Base-by-base conservation (phyloP, 2,113 vertebrate genomes). In the Ascaphus truei region DNA sequence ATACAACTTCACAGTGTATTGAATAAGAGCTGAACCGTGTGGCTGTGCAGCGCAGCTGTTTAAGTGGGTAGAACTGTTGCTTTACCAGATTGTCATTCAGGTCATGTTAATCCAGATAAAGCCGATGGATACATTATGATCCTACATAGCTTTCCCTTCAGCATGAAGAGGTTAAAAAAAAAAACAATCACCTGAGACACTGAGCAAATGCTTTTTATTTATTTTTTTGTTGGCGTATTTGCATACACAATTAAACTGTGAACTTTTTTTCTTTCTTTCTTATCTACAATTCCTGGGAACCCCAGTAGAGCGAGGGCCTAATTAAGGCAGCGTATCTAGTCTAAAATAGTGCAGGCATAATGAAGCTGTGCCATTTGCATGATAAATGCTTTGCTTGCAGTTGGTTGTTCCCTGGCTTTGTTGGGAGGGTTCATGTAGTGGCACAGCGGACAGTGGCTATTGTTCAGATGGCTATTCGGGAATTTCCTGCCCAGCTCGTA, bases 151-250 rank as follows among this genome's bases (percentile, higher is more conserved):
- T n/a, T n/a, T n/a, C n/a, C n/a, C n/a, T n/a, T n/a, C n/a, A n/a
- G n/a, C n/a, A n/a, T n/a, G 41, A 45, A 18, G 3, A 45, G 20
- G n/a, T 6, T 18, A 45, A 2, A 45, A 45, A 45, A 45, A 16
- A 68, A 72, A 43, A 66, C 80, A 74, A 83, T 78, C 69, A 59
- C 77, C 77, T 76, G 73, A 63, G 31, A 22, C 15, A 86, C 80
- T 77, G 73, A 62, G n/a, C 61, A 58, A 59, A 76, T 88, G 79
- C 86, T 89, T 86, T 84, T 86, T 84, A 81, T 74, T 63, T 74
- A 52, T 53, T 79, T 74, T 23, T n/a, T n/a, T n/a, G n/a, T n/a
- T n/a, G n/a, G n/a, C n/a, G n/a, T n/a, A n/a, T n/a, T n/a, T n/a
- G n/a, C n/a, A n/a, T n/a, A n/a, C n/a, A n/a, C n/a, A n/a, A n/a